Percentiles rank a stretch among this genome's conserved stretches.
These are phyloP conservation scores for Eupithecia tripunctaria DNA, from an alignment of 2,888 invertebrate species.

Conservation along the genomic window DNA sequence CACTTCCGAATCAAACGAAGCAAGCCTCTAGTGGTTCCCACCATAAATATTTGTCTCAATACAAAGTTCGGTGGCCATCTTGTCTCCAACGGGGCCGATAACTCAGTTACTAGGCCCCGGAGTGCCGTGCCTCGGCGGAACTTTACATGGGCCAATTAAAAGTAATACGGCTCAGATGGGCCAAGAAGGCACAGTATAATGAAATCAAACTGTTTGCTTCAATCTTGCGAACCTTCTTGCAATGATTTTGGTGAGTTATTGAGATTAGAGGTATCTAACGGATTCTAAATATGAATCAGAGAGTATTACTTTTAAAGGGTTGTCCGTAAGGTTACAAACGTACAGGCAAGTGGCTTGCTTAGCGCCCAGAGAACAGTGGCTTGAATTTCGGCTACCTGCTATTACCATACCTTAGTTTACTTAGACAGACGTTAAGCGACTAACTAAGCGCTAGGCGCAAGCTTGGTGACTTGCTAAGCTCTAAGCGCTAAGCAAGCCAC, in stretches of 20 bases:
- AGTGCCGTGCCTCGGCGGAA: conserved; percentile 42
- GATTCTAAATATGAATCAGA: neutral
- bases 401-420: too few relatives aligned
- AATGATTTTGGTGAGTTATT: neutral
- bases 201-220: conserved; percentile 6
- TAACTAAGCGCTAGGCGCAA: too few relatives aligned
- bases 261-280: neutral
- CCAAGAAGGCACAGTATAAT: conserved; percentile 10
- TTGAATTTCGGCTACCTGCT: too few relatives aligned
- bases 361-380: too few relatives aligned
- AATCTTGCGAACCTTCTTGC: neutral
- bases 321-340: too few relatives aligned
- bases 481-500: too few relatives aligned
- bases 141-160: conserved; percentile 38
- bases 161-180: conserved; percentile 24
- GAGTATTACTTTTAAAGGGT: too few relatives aligned
- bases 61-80: conserved; percentile 49
- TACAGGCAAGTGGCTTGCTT: too few relatives aligned
- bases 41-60: conserved; percentile 44
- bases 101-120: conserved; percentile 55
- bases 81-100: conserved; percentile 56
- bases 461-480: too few relatives aligned
- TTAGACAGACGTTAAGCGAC: too few relatives aligned
- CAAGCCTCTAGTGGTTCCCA: conserved; percentile 25
- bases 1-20: conserved; percentile 28